Evolutionary conservation across 1,140 invertebrate genomes (phyloP).

Genomic region (Ooceraea biroi): DNA sequence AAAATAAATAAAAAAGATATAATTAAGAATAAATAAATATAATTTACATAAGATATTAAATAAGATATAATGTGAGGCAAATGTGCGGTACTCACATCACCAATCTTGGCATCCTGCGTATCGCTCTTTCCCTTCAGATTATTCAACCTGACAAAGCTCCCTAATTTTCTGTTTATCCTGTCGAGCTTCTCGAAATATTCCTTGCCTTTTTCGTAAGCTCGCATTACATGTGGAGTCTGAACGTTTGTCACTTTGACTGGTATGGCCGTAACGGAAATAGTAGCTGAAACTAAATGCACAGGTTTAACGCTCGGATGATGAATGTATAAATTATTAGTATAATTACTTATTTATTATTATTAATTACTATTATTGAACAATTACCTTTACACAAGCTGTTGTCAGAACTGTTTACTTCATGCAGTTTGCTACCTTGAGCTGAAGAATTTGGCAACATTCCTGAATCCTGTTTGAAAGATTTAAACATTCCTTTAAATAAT

Average conservation of each 20-base stretch:
- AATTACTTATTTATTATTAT: background rate
- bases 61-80: background rate
- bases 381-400: background rate
- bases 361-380: background rate
- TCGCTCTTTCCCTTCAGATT: background rate
- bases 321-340: background rate
- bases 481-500: background rate
- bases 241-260: slow-evolving; percentile 8
- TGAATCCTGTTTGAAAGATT: background rate
- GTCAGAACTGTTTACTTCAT: background rate
- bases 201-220: slow-evolving; percentile 2
- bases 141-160: slow-evolving; percentile 7
- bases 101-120: background rate
- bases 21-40: too few relatives aligned
- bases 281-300: slow-evolving; percentile 16
- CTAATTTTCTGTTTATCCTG: background rate
- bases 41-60: background rate
- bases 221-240: slow-evolving; percentile 7
- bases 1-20: too few relatives aligned
- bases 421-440: background rate
- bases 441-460: background rate
- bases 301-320: background rate
- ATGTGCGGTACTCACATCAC: slow-evolving; percentile 18
- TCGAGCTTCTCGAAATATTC: background rate
- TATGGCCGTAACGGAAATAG: slow-evolving; percentile 17